Conservation (phyloP, 2,888 invertebrate genomes). For the Leucozona laternaria region DNA sequence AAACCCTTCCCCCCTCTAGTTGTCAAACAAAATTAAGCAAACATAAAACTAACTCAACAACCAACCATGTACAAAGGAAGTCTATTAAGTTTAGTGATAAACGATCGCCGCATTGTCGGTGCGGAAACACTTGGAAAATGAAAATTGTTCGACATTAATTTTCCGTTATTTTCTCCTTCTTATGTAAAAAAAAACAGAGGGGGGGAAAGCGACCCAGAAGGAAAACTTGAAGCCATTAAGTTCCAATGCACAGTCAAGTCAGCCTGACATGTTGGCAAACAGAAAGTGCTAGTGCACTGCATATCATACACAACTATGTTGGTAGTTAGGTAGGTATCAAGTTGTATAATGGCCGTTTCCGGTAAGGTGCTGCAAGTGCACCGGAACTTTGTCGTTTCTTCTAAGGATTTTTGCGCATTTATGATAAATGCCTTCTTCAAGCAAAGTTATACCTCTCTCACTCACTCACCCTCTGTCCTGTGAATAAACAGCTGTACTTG, state of each 20-base stretch:
- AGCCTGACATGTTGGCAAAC: conserved; percentile 63
- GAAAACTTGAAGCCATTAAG: background rate
- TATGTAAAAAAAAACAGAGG: background rate
- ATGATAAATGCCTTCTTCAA: conserved; percentile 53
- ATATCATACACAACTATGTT: conserved; percentile 24
- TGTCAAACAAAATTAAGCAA: conserved; percentile 25
- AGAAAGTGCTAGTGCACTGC: conserved; percentile 48
- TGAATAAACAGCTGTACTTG: conserved; percentile 37
- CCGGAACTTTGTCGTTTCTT: conserved; percentile 72
- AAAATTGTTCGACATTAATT: conserved; percentile 74
- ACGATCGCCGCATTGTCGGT: conserved; percentile 74
- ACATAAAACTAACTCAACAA: conserved; percentile 26
- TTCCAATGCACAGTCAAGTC: conserved; percentile 5
- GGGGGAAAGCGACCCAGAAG: background rate
- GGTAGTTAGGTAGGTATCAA: background rate
- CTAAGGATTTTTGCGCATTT: conserved; percentile 63
- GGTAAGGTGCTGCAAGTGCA: conserved; percentile 74
- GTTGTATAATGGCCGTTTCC: conserved; percentile 64
- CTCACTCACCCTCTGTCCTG: background rate
- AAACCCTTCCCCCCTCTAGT: background rate
- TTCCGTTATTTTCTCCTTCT: conserved; percentile 33
- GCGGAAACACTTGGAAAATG: conserved; percentile 75
- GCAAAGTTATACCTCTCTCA: conserved; percentile 7
- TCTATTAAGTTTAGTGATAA: conserved; percentile 75
- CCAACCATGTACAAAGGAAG: conserved; percentile 55